These are phyloP conservation scores for Bombyx mandarina DNA, from an alignment of 1,140 invertebrate species.

Conservation along the genomic window DNA sequence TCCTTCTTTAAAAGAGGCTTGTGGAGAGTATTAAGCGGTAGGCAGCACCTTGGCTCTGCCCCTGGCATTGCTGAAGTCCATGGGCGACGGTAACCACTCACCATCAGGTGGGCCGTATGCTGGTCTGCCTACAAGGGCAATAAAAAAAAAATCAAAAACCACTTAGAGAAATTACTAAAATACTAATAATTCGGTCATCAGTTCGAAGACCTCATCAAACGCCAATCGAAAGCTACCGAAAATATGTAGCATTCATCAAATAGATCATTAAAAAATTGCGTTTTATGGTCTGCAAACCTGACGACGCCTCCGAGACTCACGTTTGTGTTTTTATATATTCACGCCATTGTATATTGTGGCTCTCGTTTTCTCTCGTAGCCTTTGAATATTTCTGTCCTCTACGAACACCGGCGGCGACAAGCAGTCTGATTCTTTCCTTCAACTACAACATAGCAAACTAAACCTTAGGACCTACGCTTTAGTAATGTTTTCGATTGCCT, in stretches of 20 bases:
- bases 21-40: no score
- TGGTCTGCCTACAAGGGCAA: no score
- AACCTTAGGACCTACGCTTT: constrained; percentile 53
- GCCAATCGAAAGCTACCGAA: no score
- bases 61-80: no score
- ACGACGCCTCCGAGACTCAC: constrained; percentile 37
- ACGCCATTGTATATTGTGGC: constrained; percentile 28
- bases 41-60: no score
- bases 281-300: constrained; percentile 31
- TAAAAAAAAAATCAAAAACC: no score
- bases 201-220: no score
- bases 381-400: constrained; percentile 30
- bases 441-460: constrained; percentile 46
- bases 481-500: constrained; percentile 43
- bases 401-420: constrained; percentile 50
- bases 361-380: constrained; percentile 30
- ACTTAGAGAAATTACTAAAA: no score
- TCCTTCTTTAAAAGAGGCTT: no score
- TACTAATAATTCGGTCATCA: no score
- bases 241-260: constrained; percentile 9
- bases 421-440: constrained; percentile 57
- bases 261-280: constrained; percentile 31
- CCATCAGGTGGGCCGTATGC: no score
- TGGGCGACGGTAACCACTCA: no score
- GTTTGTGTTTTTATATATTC: constrained; percentile 42